Evolutionary conservation across 1,140 invertebrate genomes (phyloP), one percentile per base, ranked within the genome.

Genomic region (Bombus superbus): DNA sequence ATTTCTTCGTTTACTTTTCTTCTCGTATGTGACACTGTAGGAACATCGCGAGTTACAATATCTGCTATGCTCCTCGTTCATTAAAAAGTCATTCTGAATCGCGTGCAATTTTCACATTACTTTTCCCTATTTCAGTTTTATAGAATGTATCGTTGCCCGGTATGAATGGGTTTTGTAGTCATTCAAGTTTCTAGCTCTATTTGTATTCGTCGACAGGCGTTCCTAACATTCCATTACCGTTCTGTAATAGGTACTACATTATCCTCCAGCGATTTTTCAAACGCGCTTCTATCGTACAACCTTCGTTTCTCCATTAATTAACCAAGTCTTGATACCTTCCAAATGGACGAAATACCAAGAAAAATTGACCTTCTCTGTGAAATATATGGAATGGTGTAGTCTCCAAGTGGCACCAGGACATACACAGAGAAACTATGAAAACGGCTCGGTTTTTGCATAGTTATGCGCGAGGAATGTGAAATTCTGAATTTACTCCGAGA

Each of bases 401-500:
- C 28, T 25, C 68, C 28, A 3, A 9, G 74, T 47, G 32, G 42
- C 75, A 4, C 18, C 66, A 13, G 35, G 68, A 40, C 57, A 79
- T 57, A 81, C 35, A 81, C 35, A 81, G 68, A 85, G 79, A 90
- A 87, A 84, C 76, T 47, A 79, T 64, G 78, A 85, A n/a, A n/a
- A 68, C 40, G 38, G 59, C 64, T 85, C n/a, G 44, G 82, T 71
- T 81, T 90, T 87, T 85, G 81, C 86, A 89, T 89, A 89, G 62
- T 73, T 88, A 88, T 83, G 71, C 59, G 73, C 81, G 62, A 72
- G 81, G 71, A 88, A 88, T 89, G 88, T 86, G 88, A 89, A 89
- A 88, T 88, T 89, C 75, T 76, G 75, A 88, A 88, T 88, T 88
- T 86, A 57, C 77, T 86, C 83, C 83, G 76, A 86, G 86, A 86